A percentile compares a stretch with the other conserved stretches of the same genome.
phyloP scores from a whole-genome alignment of 2,113 vertebrate genomes.

The Verasper variegatus region DNA sequence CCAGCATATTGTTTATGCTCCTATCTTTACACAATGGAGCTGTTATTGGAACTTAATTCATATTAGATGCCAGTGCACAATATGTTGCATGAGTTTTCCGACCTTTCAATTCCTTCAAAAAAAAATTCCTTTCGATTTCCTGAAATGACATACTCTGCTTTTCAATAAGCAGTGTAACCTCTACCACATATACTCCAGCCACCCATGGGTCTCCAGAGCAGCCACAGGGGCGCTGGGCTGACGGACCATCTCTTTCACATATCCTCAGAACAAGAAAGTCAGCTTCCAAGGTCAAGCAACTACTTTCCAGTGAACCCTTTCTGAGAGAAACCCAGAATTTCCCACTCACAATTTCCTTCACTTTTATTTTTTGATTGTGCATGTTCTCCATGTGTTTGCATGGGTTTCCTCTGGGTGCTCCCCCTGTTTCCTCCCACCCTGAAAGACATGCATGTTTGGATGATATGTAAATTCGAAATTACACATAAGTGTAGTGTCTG shows the following conservation, averaged over 20 bases:
- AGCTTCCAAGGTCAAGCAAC: slow-evolving; percentile 7
- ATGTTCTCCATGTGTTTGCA: not conserved
- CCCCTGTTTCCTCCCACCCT: not conserved
- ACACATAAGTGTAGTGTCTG: not conserved
- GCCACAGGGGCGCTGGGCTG: not conserved
- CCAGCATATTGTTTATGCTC: not conserved
- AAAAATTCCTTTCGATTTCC: no score
- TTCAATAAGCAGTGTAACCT: slow-evolving; percentile 7
- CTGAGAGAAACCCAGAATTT: no score
- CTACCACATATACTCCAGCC: not conserved
- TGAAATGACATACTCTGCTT: slow-evolving; percentile 14
- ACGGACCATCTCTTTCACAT: slow-evolving; percentile 22
- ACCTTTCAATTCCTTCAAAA: not conserved
- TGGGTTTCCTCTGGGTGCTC: not conserved
- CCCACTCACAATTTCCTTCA: no score
- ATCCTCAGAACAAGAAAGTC: not conserved
- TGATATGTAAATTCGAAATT: slow-evolving; percentile 18
- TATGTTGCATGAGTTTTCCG: not conserved
- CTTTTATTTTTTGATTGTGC: not conserved
- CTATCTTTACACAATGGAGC: not conserved
- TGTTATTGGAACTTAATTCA: not conserved
- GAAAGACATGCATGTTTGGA: not conserved
- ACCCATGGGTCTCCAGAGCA: slow-evolving; percentile 19
- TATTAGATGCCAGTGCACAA: not conserved
- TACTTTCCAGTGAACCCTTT: not conserved